phyloP scores from a whole-genome alignment of 2,888 invertebrate species.

The Chloroclysta siterata region DNA sequence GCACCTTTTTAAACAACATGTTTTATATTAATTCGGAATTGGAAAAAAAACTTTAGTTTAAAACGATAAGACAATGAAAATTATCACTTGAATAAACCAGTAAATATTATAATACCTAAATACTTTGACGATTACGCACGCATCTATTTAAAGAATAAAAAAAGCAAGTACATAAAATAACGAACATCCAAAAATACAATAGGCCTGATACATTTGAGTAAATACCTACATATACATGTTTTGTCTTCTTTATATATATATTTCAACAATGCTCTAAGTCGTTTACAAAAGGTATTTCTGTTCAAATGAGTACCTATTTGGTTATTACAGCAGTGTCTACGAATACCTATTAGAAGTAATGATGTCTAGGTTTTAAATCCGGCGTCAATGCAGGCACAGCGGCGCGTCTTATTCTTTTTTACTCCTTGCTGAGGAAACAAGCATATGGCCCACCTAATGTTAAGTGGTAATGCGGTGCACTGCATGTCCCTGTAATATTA shows the following conservation, averaged over 20 bases:
- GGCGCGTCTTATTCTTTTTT: too few relatives aligned
- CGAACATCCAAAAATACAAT: constrained; percentile 2
- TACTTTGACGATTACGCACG: constrained; percentile 31
- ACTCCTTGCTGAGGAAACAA: too few relatives aligned
- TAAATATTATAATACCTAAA: background rate
- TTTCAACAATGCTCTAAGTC: background rate
- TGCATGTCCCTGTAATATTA: too few relatives aligned
- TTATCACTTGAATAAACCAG: constrained; percentile 39
- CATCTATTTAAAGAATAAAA: constrained; percentile 14
- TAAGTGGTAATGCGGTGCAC: too few relatives aligned
- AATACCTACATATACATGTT: constrained; percentile 2
- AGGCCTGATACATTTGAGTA: constrained; percentile 12
- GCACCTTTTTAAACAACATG: too few relatives aligned
- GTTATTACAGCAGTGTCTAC: too few relatives aligned
- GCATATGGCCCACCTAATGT: too few relatives aligned
- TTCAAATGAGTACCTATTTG: background rate
- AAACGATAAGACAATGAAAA: too few relatives aligned
- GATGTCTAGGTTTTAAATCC: background rate
- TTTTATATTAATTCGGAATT: too few relatives aligned
- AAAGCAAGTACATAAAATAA: constrained; percentile 29
- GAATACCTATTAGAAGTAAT: background rate
- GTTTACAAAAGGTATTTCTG: background rate
- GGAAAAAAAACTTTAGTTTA: too few relatives aligned
- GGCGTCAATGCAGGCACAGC: too few relatives aligned
- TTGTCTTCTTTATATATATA: background rate